phyloP scores from a whole-genome alignment of 2,888 invertebrate species.

The Brachynemurus nebulosus region DNA sequence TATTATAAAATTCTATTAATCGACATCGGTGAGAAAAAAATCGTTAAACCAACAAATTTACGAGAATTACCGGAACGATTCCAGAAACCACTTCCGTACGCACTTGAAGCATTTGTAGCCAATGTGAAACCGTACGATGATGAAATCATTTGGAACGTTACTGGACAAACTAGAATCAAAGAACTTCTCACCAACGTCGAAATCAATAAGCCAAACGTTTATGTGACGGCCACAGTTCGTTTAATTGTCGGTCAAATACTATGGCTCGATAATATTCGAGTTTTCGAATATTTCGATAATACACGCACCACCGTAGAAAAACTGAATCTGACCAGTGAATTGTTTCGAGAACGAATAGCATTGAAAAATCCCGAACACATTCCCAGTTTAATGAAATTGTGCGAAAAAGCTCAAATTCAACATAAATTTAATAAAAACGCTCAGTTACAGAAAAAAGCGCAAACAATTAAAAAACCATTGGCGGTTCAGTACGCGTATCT shows the following conservation, averaged over 20 bases:
- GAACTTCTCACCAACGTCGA: not conserved
- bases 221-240: not conserved
- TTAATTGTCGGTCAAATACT: not conserved
- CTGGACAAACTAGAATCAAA: not conserved
- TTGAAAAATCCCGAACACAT: slow-evolving; percentile 3
- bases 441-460: not conserved
- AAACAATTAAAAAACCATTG: not conserved
- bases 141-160: slow-evolving; percentile 3
- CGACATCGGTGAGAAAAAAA: slow-evolving; percentile 1
- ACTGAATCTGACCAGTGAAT: not conserved
- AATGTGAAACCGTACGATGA: slow-evolving; percentile 3
- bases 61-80: not conserved
- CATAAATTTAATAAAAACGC: not conserved
- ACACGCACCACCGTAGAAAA: not conserved
- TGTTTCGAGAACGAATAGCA: not conserved
- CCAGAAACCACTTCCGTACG: not conserved
- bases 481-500: slow-evolving; percentile 2
- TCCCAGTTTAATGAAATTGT: not conserved
- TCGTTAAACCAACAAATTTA: not conserved
- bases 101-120: slow-evolving; percentile 3
- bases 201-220: not conserved
- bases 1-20: slow-evolving; percentile 4
- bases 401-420: not conserved
- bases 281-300: not conserved
- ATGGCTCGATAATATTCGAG: slow-evolving; percentile 2